These are phyloP conservation scores for Temnothorax rugatulus DNA, from an alignment of 2,888 invertebrate species.

Conservation along the genomic window DNA sequence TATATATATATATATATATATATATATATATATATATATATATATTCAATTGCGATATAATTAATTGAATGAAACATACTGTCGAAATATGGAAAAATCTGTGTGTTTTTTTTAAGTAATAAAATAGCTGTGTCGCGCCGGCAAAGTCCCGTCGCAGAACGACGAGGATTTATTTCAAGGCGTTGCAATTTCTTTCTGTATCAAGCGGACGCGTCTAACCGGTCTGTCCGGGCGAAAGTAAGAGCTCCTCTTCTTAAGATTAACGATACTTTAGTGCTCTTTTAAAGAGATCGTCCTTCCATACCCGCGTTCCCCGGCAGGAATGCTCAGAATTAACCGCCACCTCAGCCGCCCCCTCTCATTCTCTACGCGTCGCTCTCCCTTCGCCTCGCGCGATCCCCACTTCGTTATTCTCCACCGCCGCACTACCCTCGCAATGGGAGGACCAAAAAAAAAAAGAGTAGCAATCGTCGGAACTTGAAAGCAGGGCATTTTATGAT, in stretches of 20 bases:
- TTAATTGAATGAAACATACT: not conserved
- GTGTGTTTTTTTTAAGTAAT: not conserved
- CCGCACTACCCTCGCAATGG: slow-evolving; percentile 68
- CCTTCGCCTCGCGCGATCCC: slow-evolving; percentile 66
- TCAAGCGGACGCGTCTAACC: slow-evolving; percentile 85
- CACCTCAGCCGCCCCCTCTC: slow-evolving; percentile 59
- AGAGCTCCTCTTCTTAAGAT: slow-evolving; percentile 83
- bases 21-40: not conserved
- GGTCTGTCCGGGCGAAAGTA: slow-evolving; percentile 84
- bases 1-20: too few species aligned
- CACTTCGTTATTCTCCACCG: slow-evolving; percentile 79
- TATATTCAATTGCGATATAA: too few species aligned
- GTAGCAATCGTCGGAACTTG: slow-evolving; percentile 78
- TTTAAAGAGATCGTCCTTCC: slow-evolving; percentile 82
- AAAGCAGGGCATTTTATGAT: slow-evolving; percentile 81
- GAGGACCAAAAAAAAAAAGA: slow-evolving; percentile 63
- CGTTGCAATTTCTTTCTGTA: slow-evolving; percentile 85
- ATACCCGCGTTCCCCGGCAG: slow-evolving; percentile 65
- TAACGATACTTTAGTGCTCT: slow-evolving; percentile 85
- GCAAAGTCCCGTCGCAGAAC: slow-evolving; percentile 11
- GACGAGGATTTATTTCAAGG: slow-evolving; percentile 80
- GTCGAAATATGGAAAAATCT: not conserved
- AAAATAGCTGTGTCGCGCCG: slow-evolving; percentile 17
- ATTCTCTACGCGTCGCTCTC: slow-evolving; percentile 36
- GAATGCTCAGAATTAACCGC: slow-evolving; percentile 74